Evolutionary conservation across 2,888 invertebrate genomes (phyloP).

Genomic region (Stenolophus ochropezus): DNA sequence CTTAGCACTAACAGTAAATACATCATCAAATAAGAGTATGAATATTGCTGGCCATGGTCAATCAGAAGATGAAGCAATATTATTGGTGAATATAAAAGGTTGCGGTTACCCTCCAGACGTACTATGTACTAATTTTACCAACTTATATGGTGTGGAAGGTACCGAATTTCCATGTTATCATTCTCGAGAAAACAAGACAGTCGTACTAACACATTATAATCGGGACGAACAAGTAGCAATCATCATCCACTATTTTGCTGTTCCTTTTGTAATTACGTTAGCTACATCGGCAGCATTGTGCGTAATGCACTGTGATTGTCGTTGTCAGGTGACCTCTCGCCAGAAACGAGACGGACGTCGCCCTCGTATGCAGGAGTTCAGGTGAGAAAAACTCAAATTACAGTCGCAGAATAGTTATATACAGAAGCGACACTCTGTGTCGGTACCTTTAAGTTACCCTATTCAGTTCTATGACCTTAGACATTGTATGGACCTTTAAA

Average conservation of each 20-base stretch:
- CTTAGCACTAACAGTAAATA: conserved; percentile 27
- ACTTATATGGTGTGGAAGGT: conserved; percentile 81
- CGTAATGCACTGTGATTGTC: conserved; percentile 91
- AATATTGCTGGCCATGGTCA: conserved; percentile 60
- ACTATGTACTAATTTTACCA: conserved; percentile 85
- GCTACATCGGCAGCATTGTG: conserved; percentile 90
- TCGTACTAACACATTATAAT: conserved; percentile 89
- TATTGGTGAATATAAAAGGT: conserved; percentile 88
- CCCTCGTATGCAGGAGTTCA: conserved; percentile 76
- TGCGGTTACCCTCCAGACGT: conserved; percentile 88
- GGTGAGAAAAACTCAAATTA: conserved; percentile 68
- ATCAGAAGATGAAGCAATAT: conserved; percentile 74
- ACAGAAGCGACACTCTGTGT: too few relatives aligned
- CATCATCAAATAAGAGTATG: conserved; percentile 38
- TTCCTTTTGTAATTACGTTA: conserved; percentile 88
- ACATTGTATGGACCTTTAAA: too few relatives aligned
- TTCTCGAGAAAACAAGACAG: conserved; percentile 86
- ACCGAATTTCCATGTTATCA: conserved; percentile 81
- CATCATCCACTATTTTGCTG: conserved; percentile 88
- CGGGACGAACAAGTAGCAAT: conserved; percentile 87
- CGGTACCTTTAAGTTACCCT: too few relatives aligned
- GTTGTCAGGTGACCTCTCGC: conserved; percentile 80
- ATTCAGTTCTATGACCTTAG: too few relatives aligned
- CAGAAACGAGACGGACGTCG: conserved; percentile 80
- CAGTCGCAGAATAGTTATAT: too few relatives aligned